These are phyloP conservation scores for Microctonus hyperodae DNA, from an alignment of 2,888 invertebrate species.

Conservation along the genomic window DNA sequence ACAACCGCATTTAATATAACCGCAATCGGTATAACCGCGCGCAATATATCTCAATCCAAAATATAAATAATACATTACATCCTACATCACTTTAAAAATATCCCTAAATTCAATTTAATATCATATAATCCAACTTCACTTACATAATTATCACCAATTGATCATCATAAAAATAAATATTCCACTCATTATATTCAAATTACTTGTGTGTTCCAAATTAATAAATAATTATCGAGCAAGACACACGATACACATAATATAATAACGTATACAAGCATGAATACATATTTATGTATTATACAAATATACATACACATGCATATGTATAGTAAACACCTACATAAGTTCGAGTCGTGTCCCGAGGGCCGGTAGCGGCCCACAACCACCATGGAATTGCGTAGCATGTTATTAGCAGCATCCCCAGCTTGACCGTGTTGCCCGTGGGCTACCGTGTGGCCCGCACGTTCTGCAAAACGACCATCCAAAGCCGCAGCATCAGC, in stretches of 20 bases:
- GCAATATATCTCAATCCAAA: too few species aligned
- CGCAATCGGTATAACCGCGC: too few species aligned
- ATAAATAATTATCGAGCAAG: neutral
- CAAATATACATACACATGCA: neutral
- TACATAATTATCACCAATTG: too few species aligned
- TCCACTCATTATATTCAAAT: neutral
- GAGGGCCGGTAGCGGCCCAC: constrained; percentile 33
- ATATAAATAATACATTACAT: too few species aligned
- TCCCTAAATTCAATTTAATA: too few species aligned
- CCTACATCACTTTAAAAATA: too few species aligned
- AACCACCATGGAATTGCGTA: constrained; percentile 37
- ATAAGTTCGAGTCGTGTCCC: constrained; percentile 29
- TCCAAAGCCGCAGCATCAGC: constrained; percentile 25
- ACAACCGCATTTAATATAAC: too few species aligned
- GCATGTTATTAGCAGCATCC: constrained; percentile 42
- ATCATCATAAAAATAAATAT: neutral
- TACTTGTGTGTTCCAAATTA: neutral
- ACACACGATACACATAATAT: neutral
- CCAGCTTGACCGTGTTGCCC: constrained; percentile 39
- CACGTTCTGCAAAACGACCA: constrained; percentile 28
- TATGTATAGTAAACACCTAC: constrained; percentile 18
- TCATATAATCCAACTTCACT: too few species aligned
- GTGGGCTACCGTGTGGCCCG: constrained; percentile 41
- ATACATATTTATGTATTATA: neutral
- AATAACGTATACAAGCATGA: neutral